Conservation (phyloP, 2,113 vertebrate species). For the Strix uralensis region DNA sequence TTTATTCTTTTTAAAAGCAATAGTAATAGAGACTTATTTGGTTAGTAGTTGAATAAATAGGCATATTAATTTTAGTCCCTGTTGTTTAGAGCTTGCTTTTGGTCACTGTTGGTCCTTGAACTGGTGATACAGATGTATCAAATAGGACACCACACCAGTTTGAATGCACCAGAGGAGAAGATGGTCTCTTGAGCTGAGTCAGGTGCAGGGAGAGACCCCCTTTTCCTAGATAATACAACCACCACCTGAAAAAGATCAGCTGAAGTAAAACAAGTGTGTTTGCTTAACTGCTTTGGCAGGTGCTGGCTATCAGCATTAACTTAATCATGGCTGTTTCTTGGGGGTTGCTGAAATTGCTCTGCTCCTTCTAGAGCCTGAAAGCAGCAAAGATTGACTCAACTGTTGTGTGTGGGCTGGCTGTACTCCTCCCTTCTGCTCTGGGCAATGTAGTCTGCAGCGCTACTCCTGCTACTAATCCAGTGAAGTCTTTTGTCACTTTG, state of each 20-base stretch:
- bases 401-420: background rate
- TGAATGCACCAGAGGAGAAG: background rate
- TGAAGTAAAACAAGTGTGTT: background rate
- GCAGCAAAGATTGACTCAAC: background rate
- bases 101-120: background rate
- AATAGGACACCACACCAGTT: accelerated
- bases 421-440: background rate
- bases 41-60: background rate
- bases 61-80: accelerated
- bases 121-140: background rate
- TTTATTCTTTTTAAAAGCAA: background rate
- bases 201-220: background rate
- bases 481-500: background rate
- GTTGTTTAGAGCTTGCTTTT: background rate
- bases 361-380: background rate
- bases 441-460: background rate
- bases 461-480: background rate
- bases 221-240: background rate
- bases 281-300: background rate
- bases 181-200: background rate
- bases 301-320: background rate
- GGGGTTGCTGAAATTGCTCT: background rate
- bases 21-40: accelerated
- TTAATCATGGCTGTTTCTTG: background rate
- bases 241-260: background rate